Percentiles rank a stretch among this genome's conserved stretches.
phyloP scores from a whole-genome alignment of 2,113 vertebrate genomes.

The Heteronetta atricapilla region DNA sequence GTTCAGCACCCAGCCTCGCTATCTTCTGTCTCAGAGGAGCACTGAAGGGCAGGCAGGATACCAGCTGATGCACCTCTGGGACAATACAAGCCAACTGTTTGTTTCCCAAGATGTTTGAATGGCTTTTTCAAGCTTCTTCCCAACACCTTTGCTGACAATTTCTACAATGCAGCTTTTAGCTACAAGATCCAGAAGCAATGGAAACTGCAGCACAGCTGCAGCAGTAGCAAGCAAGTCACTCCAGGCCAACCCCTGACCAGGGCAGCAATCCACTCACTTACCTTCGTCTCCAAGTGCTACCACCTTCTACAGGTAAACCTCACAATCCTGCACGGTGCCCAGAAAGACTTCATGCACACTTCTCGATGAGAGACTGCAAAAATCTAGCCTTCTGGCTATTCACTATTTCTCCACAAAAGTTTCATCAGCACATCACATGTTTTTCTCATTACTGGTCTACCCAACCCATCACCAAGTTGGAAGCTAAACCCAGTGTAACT shows the following conservation, averaged over 20 bases:
- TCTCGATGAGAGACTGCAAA: background rate
- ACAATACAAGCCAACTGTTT: background rate
- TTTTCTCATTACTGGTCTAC: background rate
- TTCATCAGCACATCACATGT: background rate
- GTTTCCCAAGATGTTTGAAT: background rate
- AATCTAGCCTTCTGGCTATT: background rate
- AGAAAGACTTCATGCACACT: background rate
- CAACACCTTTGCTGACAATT: background rate
- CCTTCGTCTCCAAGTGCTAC: background rate
- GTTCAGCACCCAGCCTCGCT: rapidly evolving
- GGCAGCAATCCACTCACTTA: background rate
- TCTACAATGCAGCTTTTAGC: background rate
- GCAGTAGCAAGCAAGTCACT: background rate
- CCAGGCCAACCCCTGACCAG: background rate
- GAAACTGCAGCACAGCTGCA: background rate
- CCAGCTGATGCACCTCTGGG: background rate
- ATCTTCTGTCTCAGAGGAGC: background rate
- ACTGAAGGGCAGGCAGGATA: background rate
- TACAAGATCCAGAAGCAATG: background rate
- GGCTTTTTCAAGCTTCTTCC: background rate
- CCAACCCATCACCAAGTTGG: background rate
- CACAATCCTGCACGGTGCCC: rapidly evolving
- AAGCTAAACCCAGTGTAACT: background rate
- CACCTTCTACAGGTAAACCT: background rate
- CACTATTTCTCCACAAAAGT: background rate